phyloP scores from a whole-genome alignment of 2,113 vertebrate genomes.

The Murina feae region DNA sequence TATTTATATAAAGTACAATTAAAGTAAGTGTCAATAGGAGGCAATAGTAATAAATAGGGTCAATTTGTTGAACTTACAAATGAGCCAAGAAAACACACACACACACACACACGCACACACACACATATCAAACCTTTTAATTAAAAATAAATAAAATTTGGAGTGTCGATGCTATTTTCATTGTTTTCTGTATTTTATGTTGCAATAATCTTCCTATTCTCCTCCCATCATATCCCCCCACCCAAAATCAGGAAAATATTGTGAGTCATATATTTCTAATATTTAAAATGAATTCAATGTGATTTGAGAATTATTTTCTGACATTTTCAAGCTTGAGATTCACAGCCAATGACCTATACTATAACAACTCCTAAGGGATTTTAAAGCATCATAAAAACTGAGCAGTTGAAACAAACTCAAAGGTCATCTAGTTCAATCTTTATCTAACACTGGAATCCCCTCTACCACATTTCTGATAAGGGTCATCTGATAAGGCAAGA shows the following conservation, averaged over 20 bases:
- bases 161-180: not conserved
- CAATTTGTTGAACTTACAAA: not conserved
- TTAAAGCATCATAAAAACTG: slow-evolving; percentile 40
- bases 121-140: not conserved
- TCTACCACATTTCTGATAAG: slow-evolving; percentile 23
- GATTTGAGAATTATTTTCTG: not conserved
- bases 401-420: slow-evolving; percentile 9
- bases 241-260: not conserved
- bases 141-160: not conserved
- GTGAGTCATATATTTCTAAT: not conserved
- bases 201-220: not conserved
- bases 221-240: not conserved
- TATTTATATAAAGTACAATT: not conserved
- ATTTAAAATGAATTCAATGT: slow-evolving; percentile 19
- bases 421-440: slow-evolving; percentile 27
- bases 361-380: not conserved
- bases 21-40: not conserved
- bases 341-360: not conserved
- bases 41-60: slow-evolving; percentile 6
- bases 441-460: slow-evolving; percentile 19
- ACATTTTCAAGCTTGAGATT: not conserved
- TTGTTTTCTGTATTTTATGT: not conserved
- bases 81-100: too few species aligned
- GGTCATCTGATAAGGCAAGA: not conserved
- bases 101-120: too few species aligned